phyloP scores from a whole-genome alignment of 1,140 invertebrate species.

The Microplitis demolitor region DNA sequence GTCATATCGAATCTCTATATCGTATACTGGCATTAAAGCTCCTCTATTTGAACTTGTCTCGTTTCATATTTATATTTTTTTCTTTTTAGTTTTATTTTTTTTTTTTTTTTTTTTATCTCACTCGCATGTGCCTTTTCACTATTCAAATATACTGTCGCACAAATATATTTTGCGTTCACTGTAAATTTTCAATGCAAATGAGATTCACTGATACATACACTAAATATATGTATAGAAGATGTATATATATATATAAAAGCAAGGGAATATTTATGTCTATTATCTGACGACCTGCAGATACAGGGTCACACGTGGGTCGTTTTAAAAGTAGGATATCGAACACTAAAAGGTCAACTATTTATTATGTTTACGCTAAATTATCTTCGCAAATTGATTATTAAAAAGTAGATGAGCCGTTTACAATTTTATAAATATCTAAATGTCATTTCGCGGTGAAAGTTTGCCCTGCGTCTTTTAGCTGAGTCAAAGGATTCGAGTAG shows the following conservation, averaged over 20 bases:
- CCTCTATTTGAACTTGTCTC: conserved; percentile 32
- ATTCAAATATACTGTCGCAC: conserved; percentile 26
- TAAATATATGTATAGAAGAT: conserved; percentile 29
- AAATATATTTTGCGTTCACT: conserved; percentile 33
- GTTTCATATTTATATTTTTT: conserved; percentile 31
- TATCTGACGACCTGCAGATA: conserved; percentile 41
- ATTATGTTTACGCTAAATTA: background rate
- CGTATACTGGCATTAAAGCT: conserved; percentile 36
- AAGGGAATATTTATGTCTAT: conserved; percentile 57
- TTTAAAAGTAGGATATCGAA: background rate
- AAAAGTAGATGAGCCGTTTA: too few relatives aligned
- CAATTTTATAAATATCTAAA: too few relatives aligned
- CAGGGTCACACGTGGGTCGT: background rate
- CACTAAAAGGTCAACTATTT: background rate
- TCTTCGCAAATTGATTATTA: too few relatives aligned
- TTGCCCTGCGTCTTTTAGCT: conserved; percentile 5
- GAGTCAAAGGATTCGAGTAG: background rate
- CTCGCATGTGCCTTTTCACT: conserved; percentile 1
- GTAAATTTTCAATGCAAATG: conserved; percentile 60
- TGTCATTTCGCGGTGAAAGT: background rate
- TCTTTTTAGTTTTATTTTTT: conserved; percentile 23
- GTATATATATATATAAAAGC: conserved; percentile 57
- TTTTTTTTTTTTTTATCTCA: background rate
- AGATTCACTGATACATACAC: conserved; percentile 53
- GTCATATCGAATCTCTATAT: conserved; percentile 48